Evolutionary conservation across 2,797 vertebrate genomes (phyloP).

Genomic region (Masticophis lateralis): DNA sequence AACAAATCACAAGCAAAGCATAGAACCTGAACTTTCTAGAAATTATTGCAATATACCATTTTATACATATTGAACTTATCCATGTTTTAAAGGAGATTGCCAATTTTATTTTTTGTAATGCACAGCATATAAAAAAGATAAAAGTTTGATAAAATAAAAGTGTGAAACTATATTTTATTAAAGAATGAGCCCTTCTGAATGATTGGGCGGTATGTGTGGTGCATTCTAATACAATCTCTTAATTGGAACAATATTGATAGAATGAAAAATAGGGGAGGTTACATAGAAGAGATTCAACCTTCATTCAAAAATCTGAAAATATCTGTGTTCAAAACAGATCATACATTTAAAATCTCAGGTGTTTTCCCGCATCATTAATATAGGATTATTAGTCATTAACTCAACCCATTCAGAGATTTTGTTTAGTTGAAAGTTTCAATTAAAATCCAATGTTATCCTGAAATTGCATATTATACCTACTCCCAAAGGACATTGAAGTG

Average conservation of each 20-base stretch:
- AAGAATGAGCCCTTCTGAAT: background rate
- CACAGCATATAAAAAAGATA: constrained; percentile 8
- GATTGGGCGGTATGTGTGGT: background rate
- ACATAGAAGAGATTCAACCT: background rate
- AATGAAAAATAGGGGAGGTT: background rate
- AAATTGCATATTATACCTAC: background rate
- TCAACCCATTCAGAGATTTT: background rate
- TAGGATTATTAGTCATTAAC: background rate
- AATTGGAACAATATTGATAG: background rate
- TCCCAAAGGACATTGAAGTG: background rate
- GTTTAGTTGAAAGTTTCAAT: background rate
- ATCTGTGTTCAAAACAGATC: background rate
- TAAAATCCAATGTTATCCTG: background rate
- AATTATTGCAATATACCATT: constrained; percentile 27
- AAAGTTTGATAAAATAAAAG: background rate
- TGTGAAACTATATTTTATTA: background rate
- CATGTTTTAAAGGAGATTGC: background rate
- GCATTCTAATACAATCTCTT: background rate
- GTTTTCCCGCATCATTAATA: too few relatives aligned
- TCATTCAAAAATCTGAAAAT: background rate
- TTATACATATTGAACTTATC: background rate
- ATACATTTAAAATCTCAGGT: too few relatives aligned
- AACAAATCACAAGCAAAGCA: constrained; percentile 62
- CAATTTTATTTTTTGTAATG: background rate
- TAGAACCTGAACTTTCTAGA: constrained; percentile 54